Percentiles rank a stretch among this genome's conserved stretches.
These are phyloP conservation scores for Actinopyga echinites DNA, from an alignment of 53 echinoderm and acorn worm genomes.

Conservation along the genomic window DNA sequence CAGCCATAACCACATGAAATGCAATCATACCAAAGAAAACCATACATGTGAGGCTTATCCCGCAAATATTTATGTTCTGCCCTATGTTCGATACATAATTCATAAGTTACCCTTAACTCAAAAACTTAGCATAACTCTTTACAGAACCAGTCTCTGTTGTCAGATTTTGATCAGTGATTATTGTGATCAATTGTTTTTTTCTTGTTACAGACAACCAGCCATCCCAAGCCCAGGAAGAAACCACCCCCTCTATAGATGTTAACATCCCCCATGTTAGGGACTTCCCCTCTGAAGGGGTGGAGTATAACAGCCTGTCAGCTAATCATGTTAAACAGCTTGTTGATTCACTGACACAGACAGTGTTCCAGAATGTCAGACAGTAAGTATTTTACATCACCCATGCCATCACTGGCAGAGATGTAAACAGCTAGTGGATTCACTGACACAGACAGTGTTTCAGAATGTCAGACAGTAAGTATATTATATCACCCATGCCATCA, in stretches of 20 bases:
- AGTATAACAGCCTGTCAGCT: constrained; percentile 88
- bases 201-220: not conserved
- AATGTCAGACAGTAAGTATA: constrained; percentile 92
- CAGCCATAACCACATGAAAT: no score
- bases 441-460: constrained; percentile 95
- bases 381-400: constrained; percentile 45
- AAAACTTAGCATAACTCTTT: no score
- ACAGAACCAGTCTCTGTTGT: no score
- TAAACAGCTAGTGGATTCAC: constrained; percentile 89
- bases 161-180: no score
- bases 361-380: constrained; percentile 96
- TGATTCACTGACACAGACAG: constrained; percentile 90
- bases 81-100: no score
- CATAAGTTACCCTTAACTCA: no score
- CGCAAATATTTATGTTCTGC: no score
- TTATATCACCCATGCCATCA: not conserved
- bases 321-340: constrained; percentile 95
- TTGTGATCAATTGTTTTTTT: not conserved
- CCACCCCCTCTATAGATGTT: constrained; percentile 47
- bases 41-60: no score
- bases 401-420: no score
- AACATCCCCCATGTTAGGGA: constrained; percentile 65
- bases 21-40: no score
- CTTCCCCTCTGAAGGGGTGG: constrained; percentile 80
- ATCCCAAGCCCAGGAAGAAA: constrained; percentile 7